Conservation (phyloP, 1,140 invertebrate species). For the Drosophila arawakana region DNA sequence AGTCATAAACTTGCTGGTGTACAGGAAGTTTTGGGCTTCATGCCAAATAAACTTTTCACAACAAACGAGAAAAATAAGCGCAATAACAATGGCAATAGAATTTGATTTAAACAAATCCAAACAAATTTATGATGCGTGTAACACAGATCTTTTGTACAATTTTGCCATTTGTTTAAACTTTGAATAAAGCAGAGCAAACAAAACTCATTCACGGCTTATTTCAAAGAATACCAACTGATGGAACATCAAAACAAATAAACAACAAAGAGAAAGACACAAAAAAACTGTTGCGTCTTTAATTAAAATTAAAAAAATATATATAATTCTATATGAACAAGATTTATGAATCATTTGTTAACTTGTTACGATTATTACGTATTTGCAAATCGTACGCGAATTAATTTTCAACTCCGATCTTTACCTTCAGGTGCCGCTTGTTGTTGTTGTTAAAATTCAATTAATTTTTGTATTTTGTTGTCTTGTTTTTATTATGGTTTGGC, state of each 20-base stretch:
- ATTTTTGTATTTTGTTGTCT: slow-evolving; percentile 31
- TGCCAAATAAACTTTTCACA: slow-evolving; percentile 41
- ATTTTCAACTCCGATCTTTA: slow-evolving; percentile 62
- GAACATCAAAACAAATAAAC: neutral
- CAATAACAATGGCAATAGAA: slow-evolving; percentile 5
- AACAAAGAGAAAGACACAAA: neutral
- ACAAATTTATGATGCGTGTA: slow-evolving; percentile 50
- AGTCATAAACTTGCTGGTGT: slow-evolving; percentile 40
- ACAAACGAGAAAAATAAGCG: neutral
- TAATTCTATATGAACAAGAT: slow-evolving; percentile 5
- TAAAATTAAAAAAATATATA: neutral
- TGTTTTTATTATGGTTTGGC: slow-evolving; percentile 37
- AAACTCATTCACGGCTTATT: slow-evolving; percentile 18
- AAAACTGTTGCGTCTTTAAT: neutral
- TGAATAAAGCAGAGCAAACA: slow-evolving; percentile 19
- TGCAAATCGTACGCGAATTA: slow-evolving; percentile 30
- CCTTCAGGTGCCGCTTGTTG: slow-evolving; percentile 47
- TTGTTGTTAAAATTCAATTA: slow-evolving; percentile 73
- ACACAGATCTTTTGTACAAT: slow-evolving; percentile 38
- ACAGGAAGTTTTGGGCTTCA: slow-evolving; percentile 44
- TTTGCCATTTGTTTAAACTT: slow-evolving; percentile 15
- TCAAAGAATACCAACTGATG: slow-evolving; percentile 10
- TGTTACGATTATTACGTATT: slow-evolving; percentile 11
- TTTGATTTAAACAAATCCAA: slow-evolving; percentile 1
- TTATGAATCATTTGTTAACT: slow-evolving; percentile 2